These are phyloP conservation scores for Peromyscus attwateri DNA, from an alignment of 2,797 vertebrate genomes.

Conservation along the genomic window DNA sequence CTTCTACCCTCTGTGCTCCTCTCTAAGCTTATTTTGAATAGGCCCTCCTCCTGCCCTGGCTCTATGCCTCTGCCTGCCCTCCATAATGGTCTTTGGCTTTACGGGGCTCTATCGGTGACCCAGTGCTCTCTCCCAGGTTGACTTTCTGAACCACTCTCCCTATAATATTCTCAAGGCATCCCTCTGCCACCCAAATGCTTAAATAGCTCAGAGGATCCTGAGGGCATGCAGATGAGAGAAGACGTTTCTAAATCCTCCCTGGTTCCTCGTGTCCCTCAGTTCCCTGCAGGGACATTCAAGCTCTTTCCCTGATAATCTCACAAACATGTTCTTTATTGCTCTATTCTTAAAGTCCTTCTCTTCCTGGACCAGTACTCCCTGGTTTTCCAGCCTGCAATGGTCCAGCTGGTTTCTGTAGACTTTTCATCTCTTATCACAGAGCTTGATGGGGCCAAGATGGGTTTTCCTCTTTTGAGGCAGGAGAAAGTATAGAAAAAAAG, in stretches of 20 bases:
- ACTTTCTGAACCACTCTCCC: background rate
- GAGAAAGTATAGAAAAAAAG: background rate
- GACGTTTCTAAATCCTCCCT: background rate
- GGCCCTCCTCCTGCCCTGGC: background rate
- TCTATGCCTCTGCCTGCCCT: background rate
- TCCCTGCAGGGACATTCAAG: background rate
- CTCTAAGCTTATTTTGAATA: background rate
- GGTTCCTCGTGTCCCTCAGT: background rate
- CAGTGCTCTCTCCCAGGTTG: background rate
- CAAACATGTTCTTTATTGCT: background rate
- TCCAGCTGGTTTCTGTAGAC: background rate
- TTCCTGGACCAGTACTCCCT: background rate
- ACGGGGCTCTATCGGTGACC: background rate
- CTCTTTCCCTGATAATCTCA: background rate
- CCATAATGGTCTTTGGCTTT: background rate
- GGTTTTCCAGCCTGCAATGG: background rate
- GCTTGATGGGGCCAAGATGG: background rate
- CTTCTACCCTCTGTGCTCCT: background rate
- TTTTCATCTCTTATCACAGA: background rate
- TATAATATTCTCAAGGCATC: conserved; percentile 15
- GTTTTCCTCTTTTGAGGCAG: background rate
- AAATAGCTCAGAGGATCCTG: background rate
- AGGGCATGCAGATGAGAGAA: background rate
- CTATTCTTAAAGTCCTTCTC: background rate
- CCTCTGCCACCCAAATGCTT: background rate